Evolutionary conservation across 2,797 vertebrate species (phyloP), one percentile per base, ranked within the genome.

Genomic region (Tenualosa ilisha): DNA sequence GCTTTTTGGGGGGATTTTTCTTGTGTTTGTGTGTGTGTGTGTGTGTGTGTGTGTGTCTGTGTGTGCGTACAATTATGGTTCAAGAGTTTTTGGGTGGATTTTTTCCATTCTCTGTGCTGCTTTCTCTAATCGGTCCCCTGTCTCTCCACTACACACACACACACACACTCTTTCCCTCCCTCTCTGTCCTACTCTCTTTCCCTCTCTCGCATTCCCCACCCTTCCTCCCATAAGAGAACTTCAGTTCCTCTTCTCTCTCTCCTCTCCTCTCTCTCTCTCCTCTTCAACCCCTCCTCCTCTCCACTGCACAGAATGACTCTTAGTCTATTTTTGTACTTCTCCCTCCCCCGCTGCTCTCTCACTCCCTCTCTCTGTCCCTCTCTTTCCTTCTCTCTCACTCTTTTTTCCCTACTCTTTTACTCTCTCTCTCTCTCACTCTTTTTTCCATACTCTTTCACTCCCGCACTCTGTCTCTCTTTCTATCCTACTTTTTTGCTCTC

Each of bases 391-490:
- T 20, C 6, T 82, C 56, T 83, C 49, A 3, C 53, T 59, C 68
- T 84, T 85, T 85, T 8, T 12, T 24, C 20, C 20, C 20, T 6
- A 17, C 59, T 54, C 51, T 15, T 79, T 81, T 83, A 83, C 82
- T 81, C 81, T 61, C 82, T 85, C 85, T 89, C 82, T 51, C 75
- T 85, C 46, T 20, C 75, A 54, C 89, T 26, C n/a, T 89, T 90
- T 90, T 88, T 26, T 90, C 90, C 86, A 87, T 72, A 31, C 87
- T 87, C 87, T 83, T 82, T 89, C 85, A 89, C 89, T 91, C 89
- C 84, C 87, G 86, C 84, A 91, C 88, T 90, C 85, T 86, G 26
- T 51, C 61, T 75, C 12, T 46, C 85, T 86, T 89, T 31, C 83
- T 46, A 31, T 75, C 26, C 68, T 46, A 26, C 37, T 75, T 50